Conservation (phyloP, 2,888 invertebrate species). For the Matsumyia berberina region DNA sequence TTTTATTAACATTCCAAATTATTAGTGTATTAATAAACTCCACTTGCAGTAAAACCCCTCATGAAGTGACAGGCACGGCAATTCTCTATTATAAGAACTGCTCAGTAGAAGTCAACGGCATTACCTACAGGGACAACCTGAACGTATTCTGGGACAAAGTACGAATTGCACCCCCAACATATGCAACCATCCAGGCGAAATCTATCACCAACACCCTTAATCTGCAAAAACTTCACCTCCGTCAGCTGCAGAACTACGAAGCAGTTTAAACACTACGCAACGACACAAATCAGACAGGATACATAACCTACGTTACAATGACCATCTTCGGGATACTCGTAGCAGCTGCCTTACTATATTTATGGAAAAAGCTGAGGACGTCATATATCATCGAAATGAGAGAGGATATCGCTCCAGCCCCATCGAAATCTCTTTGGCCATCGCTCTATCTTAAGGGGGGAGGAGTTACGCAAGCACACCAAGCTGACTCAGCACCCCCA, state of each 20-base stretch:
- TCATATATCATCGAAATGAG: conserved; percentile 15
- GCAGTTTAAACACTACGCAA: conserved; percentile 7
- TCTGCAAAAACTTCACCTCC: conserved; percentile 19
- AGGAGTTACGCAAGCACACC: conserved; percentile 31
- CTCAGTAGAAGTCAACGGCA: conserved; percentile 18
- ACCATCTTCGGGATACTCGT: conserved; percentile 17
- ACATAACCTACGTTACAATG: not conserved
- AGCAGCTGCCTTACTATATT: not conserved
- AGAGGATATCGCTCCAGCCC: conserved; percentile 29
- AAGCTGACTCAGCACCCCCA: not conserved
- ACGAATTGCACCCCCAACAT: conserved; percentile 21
- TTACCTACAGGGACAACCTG: conserved; percentile 11
- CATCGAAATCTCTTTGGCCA: conserved; percentile 23
- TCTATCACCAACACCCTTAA: conserved; percentile 21
- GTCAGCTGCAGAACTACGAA: conserved; percentile 25
- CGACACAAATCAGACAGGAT: conserved; percentile 5
- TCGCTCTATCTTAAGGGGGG: conserved; percentile 30
- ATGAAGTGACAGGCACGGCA: not conserved
- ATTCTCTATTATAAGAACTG: conserved; percentile 19
- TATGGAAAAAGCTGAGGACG: conserved; percentile 3
- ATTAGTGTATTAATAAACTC: too few species aligned
- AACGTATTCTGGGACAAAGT: conserved; percentile 34
- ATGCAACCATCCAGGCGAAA: conserved; percentile 13
- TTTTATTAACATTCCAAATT: too few species aligned
- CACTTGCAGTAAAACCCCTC: conserved; percentile 13